Percentiles rank a stretch among this genome's conserved stretches.
Evolutionary conservation across 2,113 vertebrate genomes (phyloP).

Genomic region (Capreolus pygargus): DNA sequence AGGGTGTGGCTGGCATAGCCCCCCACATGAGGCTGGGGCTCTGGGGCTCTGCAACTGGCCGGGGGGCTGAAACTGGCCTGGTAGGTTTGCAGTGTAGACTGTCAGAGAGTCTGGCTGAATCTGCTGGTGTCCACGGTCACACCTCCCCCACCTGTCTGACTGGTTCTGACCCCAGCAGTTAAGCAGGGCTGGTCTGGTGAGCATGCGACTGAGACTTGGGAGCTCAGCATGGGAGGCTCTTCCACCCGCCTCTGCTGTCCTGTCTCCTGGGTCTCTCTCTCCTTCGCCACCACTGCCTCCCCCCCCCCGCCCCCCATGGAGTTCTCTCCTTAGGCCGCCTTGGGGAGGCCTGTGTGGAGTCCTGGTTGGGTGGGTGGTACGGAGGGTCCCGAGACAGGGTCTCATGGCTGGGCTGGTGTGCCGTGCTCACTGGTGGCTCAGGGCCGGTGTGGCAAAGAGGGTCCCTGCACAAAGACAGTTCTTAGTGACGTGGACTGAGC

Average conservation of each 20-base stretch:
- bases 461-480: neutral
- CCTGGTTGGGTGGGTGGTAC: neutral
- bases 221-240: fast-evolving
- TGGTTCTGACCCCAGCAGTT: neutral
- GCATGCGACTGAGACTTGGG: fast-evolving
- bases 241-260: fast-evolving
- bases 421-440: neutral
- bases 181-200: fast-evolving
- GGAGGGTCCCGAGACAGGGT: neutral
- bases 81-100: neutral
- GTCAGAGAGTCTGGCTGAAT: neutral
- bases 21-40: neutral
- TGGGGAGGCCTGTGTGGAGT: neutral
- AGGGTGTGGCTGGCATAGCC: neutral
- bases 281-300: too few species aligned
- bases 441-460: fast-evolving
- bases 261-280: neutral
- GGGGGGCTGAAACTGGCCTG: neutral
- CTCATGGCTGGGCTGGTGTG: too few species aligned
- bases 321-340: too few species aligned
- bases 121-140: neutral
- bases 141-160: neutral
- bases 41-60: neutral
- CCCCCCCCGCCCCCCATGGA: too few species aligned
- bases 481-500: fast-evolving